Conservation (phyloP, 2,797 vertebrate species). For the Pempheris klunzingeri region DNA sequence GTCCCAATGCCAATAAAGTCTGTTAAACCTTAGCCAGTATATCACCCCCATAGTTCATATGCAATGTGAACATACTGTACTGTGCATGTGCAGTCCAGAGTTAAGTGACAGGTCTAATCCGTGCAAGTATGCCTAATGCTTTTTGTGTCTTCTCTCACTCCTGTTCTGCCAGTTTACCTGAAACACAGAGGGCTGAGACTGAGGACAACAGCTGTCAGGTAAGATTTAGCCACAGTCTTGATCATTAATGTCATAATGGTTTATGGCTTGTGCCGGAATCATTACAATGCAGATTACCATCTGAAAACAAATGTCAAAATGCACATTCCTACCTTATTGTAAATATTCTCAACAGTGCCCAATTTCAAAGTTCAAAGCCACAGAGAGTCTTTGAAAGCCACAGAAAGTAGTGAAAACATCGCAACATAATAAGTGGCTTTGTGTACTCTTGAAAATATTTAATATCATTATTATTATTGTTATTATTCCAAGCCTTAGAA, state of each 20-base stretch:
- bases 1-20: background rate
- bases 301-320: background rate
- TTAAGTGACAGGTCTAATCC: background rate
- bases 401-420: slow-evolving; percentile 3
- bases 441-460: background rate
- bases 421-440: background rate
- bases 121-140: slow-evolving; percentile 18
- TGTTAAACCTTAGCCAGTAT: background rate
- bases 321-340: background rate
- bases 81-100: background rate
- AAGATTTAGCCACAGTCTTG: slow-evolving; percentile 5
- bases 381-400: background rate
- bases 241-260: background rate
- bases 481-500: slow-evolving; percentile 43
- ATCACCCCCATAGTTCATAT: background rate
- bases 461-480: too few relatives aligned
- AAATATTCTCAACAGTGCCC: background rate
- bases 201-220: slow-evolving; percentile 56
- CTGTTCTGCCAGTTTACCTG: slow-evolving; percentile 56
- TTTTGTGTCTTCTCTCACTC: slow-evolving; percentile 31
- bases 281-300: background rate
- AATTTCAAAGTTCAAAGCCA: background rate
- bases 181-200: slow-evolving; percentile 25
- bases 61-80: background rate
- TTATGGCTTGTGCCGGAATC: background rate